Percentiles rank a stretch among this genome's conserved stretches.
Conservation (phyloP, 2,113 vertebrate genomes). For the Melospiza melodia region DNA sequence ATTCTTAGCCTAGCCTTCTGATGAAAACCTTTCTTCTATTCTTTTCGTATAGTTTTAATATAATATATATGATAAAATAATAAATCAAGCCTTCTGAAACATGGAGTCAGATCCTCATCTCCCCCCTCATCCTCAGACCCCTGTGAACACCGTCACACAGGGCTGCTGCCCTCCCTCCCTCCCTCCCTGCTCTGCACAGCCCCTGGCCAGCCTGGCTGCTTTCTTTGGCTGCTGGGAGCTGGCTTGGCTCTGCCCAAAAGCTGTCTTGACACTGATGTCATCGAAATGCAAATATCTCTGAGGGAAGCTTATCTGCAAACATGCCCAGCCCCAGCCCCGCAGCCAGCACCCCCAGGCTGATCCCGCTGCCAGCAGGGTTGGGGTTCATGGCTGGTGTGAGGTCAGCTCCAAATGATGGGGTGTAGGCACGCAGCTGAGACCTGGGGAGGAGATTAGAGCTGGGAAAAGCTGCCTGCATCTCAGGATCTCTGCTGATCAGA, state of each 20-base stretch:
- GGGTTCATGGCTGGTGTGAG: neutral
- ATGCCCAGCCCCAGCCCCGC: neutral
- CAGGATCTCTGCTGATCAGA: no score
- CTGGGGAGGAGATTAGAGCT: neutral
- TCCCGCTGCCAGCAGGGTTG: neutral
- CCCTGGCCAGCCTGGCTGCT: neutral
- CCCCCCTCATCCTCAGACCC: no score
- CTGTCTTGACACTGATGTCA: conserved; percentile 39
- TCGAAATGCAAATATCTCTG: neutral
- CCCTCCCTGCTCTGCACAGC: neutral
- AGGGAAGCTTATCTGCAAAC: conserved; percentile 22
- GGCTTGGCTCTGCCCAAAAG: neutral
- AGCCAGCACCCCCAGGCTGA: neutral
- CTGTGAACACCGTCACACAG: no score
- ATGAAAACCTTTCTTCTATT: no score
- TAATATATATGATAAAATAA: no score
- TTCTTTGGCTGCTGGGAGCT: conserved; percentile 2
- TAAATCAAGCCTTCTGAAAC: no score
- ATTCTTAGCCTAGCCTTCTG: no score
- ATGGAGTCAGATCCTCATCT: no score
- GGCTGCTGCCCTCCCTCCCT: no score
- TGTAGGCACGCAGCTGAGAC: neutral
- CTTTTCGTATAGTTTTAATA: no score
- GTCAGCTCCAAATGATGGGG: neutral
- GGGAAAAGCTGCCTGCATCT: neutral